Evolutionary conservation across 1,140 invertebrate genomes (phyloP).

Genomic region (Panulirus ornatus): DNA sequence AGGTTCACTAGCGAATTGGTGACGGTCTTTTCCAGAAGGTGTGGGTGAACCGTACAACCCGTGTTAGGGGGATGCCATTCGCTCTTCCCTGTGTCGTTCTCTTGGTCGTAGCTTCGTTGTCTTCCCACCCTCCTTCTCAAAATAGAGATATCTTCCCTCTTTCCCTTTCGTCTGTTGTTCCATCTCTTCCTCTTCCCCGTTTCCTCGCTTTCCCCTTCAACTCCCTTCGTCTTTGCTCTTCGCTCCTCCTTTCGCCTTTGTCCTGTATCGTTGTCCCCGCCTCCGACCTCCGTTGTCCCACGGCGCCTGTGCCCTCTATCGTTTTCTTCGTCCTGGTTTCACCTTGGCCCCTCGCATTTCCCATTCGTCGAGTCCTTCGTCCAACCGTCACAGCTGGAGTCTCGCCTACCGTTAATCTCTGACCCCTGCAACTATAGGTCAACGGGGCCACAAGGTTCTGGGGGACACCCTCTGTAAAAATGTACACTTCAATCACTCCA

Average conservation of each 20-base stretch:
- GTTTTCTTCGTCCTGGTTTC: neutral
- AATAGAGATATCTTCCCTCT: neutral
- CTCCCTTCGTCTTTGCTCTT: neutral
- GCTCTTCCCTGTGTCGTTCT: neutral
- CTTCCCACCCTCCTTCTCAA: neutral
- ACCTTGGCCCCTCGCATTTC: neutral
- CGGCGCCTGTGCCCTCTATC: neutral
- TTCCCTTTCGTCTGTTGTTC: neutral
- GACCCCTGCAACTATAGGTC: too few species aligned
- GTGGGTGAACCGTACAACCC: too few species aligned
- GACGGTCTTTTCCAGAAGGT: too few species aligned
- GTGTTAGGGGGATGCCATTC: too few species aligned
- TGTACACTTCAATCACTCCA: too few species aligned
- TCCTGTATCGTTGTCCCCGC: neutral
- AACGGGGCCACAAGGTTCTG: too few species aligned
- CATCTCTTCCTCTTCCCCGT: neutral
- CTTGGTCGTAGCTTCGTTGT: neutral
- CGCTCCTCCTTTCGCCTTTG: neutral
- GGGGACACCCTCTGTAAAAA: too few species aligned
- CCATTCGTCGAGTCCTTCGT: neutral
- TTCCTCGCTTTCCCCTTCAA: neutral
- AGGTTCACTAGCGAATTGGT: too few species aligned
- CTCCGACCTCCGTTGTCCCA: too few species aligned
- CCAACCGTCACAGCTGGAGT: too few species aligned
- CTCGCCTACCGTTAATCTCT: too few species aligned